Evolutionary conservation across 1,140 invertebrate genomes (phyloP).

Genomic region (Marisa cornuarietis): DNA sequence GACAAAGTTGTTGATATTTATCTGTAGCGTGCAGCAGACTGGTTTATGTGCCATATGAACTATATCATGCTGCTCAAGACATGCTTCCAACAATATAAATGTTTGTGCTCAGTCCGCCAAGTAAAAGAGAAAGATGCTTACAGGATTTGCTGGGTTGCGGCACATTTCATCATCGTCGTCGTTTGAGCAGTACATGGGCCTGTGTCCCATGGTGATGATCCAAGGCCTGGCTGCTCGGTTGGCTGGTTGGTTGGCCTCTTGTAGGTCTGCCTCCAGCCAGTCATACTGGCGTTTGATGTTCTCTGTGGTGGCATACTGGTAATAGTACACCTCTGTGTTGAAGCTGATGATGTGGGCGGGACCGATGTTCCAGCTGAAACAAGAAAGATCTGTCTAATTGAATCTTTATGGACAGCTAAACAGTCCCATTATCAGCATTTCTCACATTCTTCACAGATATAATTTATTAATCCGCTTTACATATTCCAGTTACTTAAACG

Average conservation of each 20-base stretch:
- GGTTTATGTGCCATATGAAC: no score
- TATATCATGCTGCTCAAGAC: neutral
- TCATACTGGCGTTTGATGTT: conserved; percentile 40
- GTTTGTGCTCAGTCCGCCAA: neutral
- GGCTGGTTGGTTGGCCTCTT: conserved; percentile 47
- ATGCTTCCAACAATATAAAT: neutral
- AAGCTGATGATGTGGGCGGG: conserved; percentile 55
- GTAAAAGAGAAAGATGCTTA: conserved; percentile 15
- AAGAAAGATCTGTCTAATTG: no score
- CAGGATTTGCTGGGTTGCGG: conserved; percentile 28
- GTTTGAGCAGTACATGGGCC: conserved; percentile 61
- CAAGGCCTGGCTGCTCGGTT: conserved; percentile 54
- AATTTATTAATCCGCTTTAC: no score
- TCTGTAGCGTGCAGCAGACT: neutral
- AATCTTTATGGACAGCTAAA: no score
- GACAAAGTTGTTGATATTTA: neutral
- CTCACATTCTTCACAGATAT: no score
- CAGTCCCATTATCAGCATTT: no score
- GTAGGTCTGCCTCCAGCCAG: conserved; percentile 52
- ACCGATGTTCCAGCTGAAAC: conserved; percentile 61
- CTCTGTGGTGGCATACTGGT: conserved; percentile 26
- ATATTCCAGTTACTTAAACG: no score
- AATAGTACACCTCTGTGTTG: conserved; percentile 49
- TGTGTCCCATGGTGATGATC: conserved; percentile 61
- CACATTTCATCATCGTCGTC: conserved; percentile 39